A percentile compares a stretch with the other conserved stretches of the same genome.
Conservation (phyloP, 2,888 invertebrate species). For the Adelognathus sp. region DNA sequence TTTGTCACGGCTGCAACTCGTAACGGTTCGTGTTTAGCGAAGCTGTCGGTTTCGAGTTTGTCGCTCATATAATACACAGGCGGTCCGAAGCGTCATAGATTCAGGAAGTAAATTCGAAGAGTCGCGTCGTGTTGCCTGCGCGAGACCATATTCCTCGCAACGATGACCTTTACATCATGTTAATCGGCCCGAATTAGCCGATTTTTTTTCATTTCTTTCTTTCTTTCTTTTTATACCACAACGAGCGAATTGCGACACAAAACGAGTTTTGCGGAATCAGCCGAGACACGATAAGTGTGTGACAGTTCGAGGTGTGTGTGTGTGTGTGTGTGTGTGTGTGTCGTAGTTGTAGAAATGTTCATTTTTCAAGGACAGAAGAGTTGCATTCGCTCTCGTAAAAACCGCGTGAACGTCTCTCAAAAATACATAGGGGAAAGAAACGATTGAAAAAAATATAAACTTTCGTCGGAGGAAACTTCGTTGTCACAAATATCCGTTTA, state of each 20-base stretch:
- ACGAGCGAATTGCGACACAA: too few relatives aligned
- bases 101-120: background rate
- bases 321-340: too few relatives aligned
- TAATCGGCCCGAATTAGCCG: too few relatives aligned
- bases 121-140: background rate
- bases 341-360: background rate
- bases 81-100: background rate
- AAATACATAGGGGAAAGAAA: background rate
- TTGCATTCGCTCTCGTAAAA: background rate
- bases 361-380: background rate
- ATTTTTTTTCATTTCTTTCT: too few relatives aligned
- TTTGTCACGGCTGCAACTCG: constrained; percentile 66
- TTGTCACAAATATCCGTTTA: background rate
- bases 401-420: too few relatives aligned
- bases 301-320: too few relatives aligned
- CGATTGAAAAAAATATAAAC: background rate
- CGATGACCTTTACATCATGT: background rate
- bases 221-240: too few relatives aligned
- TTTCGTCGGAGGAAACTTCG: background rate
- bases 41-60: constrained; percentile 7
- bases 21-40: constrained; percentile 46
- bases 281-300: too few relatives aligned
- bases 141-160: background rate
- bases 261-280: too few relatives aligned
- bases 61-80: too few relatives aligned